phyloP scores from a whole-genome alignment of 1,140 invertebrate species.

The Centruroides vittatus region DNA sequence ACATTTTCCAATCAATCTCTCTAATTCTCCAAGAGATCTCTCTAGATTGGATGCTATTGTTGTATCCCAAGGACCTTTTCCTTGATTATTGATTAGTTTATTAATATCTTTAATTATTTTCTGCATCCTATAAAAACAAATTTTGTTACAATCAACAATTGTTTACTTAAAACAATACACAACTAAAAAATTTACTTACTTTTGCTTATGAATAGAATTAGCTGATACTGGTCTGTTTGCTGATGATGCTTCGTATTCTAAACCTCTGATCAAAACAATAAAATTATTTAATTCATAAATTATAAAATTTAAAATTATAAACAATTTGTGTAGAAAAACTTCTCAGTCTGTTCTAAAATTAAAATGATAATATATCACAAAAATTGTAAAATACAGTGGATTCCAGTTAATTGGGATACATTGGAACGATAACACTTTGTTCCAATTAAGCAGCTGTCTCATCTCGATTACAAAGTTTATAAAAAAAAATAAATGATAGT shows the following conservation, averaged over 20 bases:
- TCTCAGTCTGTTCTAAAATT: too few species aligned
- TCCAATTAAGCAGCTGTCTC: too few species aligned
- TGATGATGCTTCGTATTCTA: conserved; percentile 33
- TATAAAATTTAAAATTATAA: too few species aligned
- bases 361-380: too few species aligned
- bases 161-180: too few species aligned
- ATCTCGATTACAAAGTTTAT: too few species aligned
- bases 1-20: conserved; percentile 36
- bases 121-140: conserved; percentile 30
- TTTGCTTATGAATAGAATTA: conserved; percentile 40
- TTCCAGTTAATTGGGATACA: too few species aligned
- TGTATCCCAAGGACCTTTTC: conserved; percentile 42
- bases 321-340: too few species aligned
- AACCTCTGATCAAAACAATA: conserved; percentile 25
- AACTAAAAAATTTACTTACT: conserved; percentile 26
- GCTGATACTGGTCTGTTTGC: conserved; percentile 24
- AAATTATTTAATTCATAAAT: too few species aligned
- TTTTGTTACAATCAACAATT: neutral
- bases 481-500: too few species aligned
- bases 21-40: conserved; percentile 43
- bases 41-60: conserved; percentile 43
- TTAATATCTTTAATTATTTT: conserved; percentile 47
- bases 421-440: too few species aligned
- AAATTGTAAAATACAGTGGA: too few species aligned
- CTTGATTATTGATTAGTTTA: conserved; percentile 40